Conservation (phyloP, 2,888 invertebrate species). For the Polylopha cassiicola region DNA sequence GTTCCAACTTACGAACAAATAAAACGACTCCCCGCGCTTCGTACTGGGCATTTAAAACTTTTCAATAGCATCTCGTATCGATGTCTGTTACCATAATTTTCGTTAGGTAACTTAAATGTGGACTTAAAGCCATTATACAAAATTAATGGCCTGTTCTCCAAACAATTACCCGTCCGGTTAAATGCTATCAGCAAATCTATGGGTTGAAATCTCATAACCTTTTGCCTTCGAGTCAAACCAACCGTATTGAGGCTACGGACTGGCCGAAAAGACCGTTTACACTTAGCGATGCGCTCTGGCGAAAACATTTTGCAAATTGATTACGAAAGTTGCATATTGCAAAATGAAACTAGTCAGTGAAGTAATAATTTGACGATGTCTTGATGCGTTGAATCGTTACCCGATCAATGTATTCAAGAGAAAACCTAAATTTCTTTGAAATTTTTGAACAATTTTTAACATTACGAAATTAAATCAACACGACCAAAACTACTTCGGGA, state of each 20-base stretch:
- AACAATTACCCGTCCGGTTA: constrained; percentile 70
- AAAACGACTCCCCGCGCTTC: constrained; percentile 43
- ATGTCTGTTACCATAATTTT: constrained; percentile 53
- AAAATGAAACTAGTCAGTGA: not conserved
- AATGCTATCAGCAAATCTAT: constrained; percentile 72
- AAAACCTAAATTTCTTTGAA: no score
- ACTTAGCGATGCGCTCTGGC: constrained; percentile 28
- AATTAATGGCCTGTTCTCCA: constrained; percentile 68
- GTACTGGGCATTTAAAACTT: constrained; percentile 42
- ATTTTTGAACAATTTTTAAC: no score
- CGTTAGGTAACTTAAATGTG: constrained; percentile 60
- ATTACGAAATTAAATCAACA: no score
- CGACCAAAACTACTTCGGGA: no score
- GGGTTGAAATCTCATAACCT: constrained; percentile 72
- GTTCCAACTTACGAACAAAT: constrained; percentile 24
- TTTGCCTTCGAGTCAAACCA: constrained; percentile 64
- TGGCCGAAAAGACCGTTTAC: constrained; percentile 41
- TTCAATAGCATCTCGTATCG: constrained; percentile 53
- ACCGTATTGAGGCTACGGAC: constrained; percentile 35
- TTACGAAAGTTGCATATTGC: constrained; percentile 3
- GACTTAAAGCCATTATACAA: constrained; percentile 62
- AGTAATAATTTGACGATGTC: not conserved
- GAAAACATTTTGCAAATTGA: constrained; percentile 26
- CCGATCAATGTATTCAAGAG: no score
- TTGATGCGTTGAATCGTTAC: no score